A percentile compares a stretch with the other conserved stretches of the same genome.
Evolutionary conservation across 2,113 vertebrate species (phyloP).

Genomic region (Nycticebus coucang): DNA sequence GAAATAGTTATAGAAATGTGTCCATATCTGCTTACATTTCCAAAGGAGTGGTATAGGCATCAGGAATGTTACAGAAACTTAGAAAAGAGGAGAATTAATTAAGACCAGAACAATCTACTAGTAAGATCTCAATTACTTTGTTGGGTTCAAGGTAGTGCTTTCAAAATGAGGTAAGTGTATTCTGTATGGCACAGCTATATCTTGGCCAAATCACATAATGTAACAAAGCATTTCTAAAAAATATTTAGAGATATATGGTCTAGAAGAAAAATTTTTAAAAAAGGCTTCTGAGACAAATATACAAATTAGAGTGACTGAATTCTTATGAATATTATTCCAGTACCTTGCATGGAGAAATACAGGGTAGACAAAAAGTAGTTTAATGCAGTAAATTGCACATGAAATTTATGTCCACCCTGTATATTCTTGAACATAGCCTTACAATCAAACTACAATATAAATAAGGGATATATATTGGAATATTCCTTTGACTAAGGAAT

Average conservation of each 20-base stretch:
- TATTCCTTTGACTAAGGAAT: neutral
- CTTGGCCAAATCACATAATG: neutral
- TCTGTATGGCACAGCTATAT: neutral
- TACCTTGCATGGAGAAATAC: neutral
- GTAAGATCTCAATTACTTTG: neutral
- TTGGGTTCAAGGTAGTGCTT: neutral
- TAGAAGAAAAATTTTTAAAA: neutral
- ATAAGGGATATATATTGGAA: neutral
- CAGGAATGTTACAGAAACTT: neutral
- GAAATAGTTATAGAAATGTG: neutral
- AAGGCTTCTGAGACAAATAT: neutral
- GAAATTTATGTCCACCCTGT: no score
- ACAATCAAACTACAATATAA: neutral
- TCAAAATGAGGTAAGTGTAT: neutral
- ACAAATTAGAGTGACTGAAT: neutral
- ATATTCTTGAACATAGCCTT: neutral
- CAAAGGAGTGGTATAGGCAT: neutral
- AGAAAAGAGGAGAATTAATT: neutral
- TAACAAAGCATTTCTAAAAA: neutral
- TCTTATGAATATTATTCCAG: neutral
- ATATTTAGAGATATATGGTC: neutral
- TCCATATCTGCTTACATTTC: neutral
- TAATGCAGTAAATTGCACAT: no score
- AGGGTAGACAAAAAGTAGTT: no score
- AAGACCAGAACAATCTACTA: neutral